phyloP scores from a whole-genome alignment of 1,140 invertebrate species.

The Anadara kagoshimensis region DNA sequence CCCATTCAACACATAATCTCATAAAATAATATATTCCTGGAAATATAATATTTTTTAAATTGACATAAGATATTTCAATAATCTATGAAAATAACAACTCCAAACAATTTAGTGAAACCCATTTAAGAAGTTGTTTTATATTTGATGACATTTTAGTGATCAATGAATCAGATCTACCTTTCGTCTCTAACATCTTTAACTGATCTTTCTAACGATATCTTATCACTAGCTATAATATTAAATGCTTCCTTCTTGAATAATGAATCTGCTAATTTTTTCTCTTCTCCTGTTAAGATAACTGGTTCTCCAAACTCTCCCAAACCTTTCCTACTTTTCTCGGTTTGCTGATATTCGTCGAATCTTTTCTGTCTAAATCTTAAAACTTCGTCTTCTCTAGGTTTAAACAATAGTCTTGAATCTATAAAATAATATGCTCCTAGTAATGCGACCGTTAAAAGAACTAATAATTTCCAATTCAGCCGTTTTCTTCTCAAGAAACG shows the following conservation, averaged over 20 bases:
- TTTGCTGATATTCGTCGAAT: constrained; percentile 50
- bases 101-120: too few species aligned
- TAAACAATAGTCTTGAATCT: background rate
- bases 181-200: constrained; percentile 87
- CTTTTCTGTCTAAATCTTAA: constrained; percentile 44
- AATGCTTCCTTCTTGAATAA: constrained; percentile 88
- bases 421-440: constrained; percentile 3
- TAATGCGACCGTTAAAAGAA: background rate
- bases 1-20: too few species aligned
- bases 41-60: too few species aligned
- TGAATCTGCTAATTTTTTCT: constrained; percentile 56
- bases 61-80: too few species aligned
- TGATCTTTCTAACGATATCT: constrained; percentile 88
- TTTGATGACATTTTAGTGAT: too few species aligned
- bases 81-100: too few species aligned
- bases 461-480: constrained; percentile 17
- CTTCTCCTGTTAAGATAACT: constrained; percentile 58
- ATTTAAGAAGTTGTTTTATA: too few species aligned
- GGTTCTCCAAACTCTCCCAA: constrained; percentile 67
- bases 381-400: constrained; percentile 2
- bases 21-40: too few species aligned
- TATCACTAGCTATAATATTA: constrained; percentile 91
- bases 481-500: constrained; percentile 20
- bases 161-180: constrained; percentile 75
- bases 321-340: constrained; percentile 49